A percentile compares a stretch with the other conserved stretches of the same genome.
These are phyloP conservation scores for Agriopis leucophaearia DNA, from an alignment of 2,888 invertebrate species.

Conservation along the genomic window DNA sequence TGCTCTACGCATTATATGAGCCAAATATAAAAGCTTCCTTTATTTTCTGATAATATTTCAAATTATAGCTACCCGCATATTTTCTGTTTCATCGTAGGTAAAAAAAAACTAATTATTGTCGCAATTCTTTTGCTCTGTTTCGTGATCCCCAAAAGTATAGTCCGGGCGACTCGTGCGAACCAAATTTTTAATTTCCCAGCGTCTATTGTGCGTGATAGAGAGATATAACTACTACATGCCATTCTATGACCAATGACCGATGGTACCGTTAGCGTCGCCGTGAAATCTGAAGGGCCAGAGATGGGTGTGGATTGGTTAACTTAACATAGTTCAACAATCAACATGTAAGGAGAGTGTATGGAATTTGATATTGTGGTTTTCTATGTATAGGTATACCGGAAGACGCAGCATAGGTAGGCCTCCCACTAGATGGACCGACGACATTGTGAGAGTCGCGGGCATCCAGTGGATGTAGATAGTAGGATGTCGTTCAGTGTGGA, in stretches of 20 bases:
- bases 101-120: too few species aligned
- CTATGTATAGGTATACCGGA: not conserved
- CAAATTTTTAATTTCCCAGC: constrained; percentile 34
- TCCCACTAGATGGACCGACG: too few species aligned
- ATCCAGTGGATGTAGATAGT: too few species aligned
- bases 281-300: constrained; percentile 39
- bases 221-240: constrained; percentile 14
- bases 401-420: too few species aligned
- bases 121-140: not conserved
- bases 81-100: too few species aligned
- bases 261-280: constrained; percentile 39
- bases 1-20: too few species aligned
- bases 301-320: constrained; percentile 12
- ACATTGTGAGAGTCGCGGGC: too few species aligned
- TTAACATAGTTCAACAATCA: not conserved
- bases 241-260: constrained; percentile 40
- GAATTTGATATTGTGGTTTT: not conserved
- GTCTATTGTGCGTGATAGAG: constrained; percentile 31
- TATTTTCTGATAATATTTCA: too few species aligned
- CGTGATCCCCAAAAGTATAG: constrained; percentile 3
- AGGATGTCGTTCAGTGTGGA: too few species aligned
- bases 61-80: too few species aligned
- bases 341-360: not conserved
- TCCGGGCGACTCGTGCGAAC: constrained; percentile 35
- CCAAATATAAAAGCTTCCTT: too few species aligned